phyloP scores from a whole-genome alignment of 2,113 vertebrate genomes.

The Cololabis saira region DNA sequence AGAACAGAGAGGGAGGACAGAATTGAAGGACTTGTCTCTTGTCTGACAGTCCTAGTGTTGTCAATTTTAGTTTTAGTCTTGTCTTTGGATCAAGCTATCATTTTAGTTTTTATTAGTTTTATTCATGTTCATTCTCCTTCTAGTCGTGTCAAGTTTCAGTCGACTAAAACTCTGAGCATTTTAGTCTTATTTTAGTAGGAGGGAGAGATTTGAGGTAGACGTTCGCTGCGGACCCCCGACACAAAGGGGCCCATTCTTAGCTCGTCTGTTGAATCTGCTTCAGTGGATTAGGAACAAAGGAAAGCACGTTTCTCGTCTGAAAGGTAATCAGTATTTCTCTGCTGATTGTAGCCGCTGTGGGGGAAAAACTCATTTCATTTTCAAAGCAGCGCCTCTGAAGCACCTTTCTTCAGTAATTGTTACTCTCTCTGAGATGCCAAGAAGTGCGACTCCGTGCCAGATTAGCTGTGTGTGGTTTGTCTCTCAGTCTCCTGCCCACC shows the following conservation, averaged over 20 bases:
- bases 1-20: conserved; percentile 62
- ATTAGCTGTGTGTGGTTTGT: conserved; percentile 70
- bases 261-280: conserved; percentile 30
- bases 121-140: too few species aligned
- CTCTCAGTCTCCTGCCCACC: conserved; percentile 67
- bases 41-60: too few species aligned
- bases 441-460: conserved; percentile 67
- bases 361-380: conserved; percentile 63
- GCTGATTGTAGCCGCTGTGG: conserved; percentile 37
- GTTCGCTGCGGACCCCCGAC: conserved; percentile 9
- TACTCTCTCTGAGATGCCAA: conserved; percentile 64
- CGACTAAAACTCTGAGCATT: too few species aligned
- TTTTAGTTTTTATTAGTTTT: too few species aligned
- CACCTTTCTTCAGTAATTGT: conserved; percentile 70
- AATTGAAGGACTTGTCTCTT: conserved; percentile 69
- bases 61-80: too few species aligned
- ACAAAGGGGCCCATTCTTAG: conserved; percentile 19
- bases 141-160: too few species aligned
- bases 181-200: conserved; percentile 40
- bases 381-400: conserved; percentile 48
- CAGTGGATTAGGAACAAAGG: conserved; percentile 47
- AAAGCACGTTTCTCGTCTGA: conserved; percentile 24
- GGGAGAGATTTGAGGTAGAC: conserved; percentile 28
- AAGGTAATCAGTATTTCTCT: conserved; percentile 59
- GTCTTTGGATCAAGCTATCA: too few species aligned